These are phyloP conservation scores for Neomonachus schauinslandi DNA, from an alignment of 2,113 vertebrate genomes.

Conservation along the genomic window DNA sequence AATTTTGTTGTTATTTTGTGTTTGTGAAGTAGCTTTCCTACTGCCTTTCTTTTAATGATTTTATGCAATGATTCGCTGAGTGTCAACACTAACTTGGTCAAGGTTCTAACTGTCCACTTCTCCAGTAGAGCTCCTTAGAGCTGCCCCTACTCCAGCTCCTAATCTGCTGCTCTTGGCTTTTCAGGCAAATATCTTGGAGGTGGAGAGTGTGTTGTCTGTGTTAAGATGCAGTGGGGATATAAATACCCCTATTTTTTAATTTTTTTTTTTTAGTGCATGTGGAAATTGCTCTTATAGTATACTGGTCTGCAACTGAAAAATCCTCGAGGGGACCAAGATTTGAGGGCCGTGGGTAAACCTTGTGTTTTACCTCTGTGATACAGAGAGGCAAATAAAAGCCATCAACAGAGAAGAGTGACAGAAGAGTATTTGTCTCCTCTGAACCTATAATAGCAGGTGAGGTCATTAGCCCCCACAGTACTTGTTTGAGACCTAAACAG, in stretches of 20 bases:
- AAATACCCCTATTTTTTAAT: background rate
- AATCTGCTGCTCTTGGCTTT: background rate
- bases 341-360: background rate
- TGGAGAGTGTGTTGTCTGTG: background rate
- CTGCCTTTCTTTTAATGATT: background rate
- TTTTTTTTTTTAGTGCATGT: background rate
- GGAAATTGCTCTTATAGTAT: background rate
- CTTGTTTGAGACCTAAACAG: constrained; percentile 68
- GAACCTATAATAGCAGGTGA: background rate
- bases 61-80: background rate
- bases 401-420: background rate
- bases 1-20: background rate
- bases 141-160: too few relatives aligned
- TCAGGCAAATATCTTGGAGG: background rate
- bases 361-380: background rate
- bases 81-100: background rate
- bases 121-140: background rate
- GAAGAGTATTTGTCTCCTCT: background rate
- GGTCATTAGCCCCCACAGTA: constrained; percentile 42
- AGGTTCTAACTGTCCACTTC: background rate
- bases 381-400: background rate
- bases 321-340: background rate
- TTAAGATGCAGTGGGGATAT: background rate
- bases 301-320: background rate
- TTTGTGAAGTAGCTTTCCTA: background rate